phyloP scores from a whole-genome alignment of 2,113 vertebrate genomes.

The Misgurnus anguillicaudatus region DNA sequence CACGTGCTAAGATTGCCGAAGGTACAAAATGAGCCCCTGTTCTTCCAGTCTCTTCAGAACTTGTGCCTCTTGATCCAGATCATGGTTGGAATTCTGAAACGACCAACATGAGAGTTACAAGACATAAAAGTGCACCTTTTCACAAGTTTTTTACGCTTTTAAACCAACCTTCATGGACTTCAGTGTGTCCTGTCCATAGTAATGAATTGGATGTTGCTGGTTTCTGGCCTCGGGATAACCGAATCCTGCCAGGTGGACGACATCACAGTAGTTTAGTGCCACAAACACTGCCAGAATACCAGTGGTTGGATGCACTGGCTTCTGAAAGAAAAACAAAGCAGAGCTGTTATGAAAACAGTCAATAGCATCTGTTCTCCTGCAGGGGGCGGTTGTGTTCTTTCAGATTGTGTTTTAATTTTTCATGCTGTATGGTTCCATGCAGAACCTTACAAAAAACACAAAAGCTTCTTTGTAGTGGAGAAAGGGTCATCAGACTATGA shows the following conservation, averaged over 20 bases:
- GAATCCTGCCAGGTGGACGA: constrained; percentile 89
- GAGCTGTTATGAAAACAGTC: not conserved
- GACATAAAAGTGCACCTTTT: not conserved
- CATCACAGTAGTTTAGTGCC: constrained; percentile 90
- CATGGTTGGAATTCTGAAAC: constrained; percentile 73
- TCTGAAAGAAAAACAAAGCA: constrained; percentile 63
- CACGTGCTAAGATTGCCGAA: constrained; percentile 64
- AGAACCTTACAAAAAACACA: no score
- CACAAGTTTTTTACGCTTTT: not conserved
- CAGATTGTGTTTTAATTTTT: not conserved
- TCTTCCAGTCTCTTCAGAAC: constrained; percentile 73
- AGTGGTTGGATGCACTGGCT: constrained; percentile 80
- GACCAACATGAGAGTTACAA: not conserved
- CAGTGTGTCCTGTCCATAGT: constrained; percentile 86
- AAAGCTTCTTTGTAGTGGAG: no score
- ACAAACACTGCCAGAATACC: constrained; percentile 88
- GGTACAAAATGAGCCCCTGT: constrained; percentile 65
- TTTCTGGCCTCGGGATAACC: constrained; percentile 81
- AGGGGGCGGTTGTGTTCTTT: constrained; percentile 9
- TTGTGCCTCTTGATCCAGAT: constrained; percentile 69
- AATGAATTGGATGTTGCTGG: constrained; percentile 85
- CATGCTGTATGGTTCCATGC: no score
- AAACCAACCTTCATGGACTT: constrained; percentile 85
- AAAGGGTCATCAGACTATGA: no score
- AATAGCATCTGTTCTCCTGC: constrained; percentile 5